These are phyloP conservation scores for Aleiodes sp. DNA, from an alignment of 1,140 invertebrate genomes.

Conservation along the genomic window DNA sequence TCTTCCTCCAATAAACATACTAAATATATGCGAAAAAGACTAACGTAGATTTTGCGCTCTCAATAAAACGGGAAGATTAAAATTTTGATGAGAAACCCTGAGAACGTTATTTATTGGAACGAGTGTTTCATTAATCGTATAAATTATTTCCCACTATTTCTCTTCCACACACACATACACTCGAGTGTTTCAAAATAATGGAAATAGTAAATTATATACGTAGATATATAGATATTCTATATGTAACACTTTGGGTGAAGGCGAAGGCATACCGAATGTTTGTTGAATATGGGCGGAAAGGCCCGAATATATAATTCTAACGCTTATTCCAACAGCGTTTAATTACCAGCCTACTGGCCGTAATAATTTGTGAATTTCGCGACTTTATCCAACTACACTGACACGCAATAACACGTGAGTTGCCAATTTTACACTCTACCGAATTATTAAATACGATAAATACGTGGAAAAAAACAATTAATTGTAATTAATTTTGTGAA, in stretches of 20 bases:
- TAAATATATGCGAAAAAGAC: no score
- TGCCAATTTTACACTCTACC: no score
- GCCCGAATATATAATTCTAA: slow-evolving; percentile 11
- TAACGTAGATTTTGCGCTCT: background rate
- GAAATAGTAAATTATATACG: background rate
- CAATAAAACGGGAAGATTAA: background rate
- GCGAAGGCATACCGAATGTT: background rate
- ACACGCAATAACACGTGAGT: background rate
- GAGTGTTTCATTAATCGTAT: background rate
- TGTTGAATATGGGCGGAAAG: background rate
- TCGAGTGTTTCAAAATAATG: background rate
- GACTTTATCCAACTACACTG: background rate
- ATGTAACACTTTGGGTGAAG: no score
- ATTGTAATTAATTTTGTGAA: no score
- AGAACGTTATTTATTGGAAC: slow-evolving; percentile 6
- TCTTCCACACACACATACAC: no score
- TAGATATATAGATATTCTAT: no score
- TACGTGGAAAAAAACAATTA: no score
- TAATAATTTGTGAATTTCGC: background rate
- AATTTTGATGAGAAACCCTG: slow-evolving; percentile 4
- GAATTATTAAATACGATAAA: no score
- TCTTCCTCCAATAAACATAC: no score
- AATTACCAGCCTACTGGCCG: background rate
- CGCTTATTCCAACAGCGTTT: background rate
- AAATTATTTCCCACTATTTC: background rate